Percentiles rank a stretch among this genome's conserved stretches.
phyloP scores from a whole-genome alignment of 2,797 vertebrate genomes.

The Halcyon leucocephala region DNA sequence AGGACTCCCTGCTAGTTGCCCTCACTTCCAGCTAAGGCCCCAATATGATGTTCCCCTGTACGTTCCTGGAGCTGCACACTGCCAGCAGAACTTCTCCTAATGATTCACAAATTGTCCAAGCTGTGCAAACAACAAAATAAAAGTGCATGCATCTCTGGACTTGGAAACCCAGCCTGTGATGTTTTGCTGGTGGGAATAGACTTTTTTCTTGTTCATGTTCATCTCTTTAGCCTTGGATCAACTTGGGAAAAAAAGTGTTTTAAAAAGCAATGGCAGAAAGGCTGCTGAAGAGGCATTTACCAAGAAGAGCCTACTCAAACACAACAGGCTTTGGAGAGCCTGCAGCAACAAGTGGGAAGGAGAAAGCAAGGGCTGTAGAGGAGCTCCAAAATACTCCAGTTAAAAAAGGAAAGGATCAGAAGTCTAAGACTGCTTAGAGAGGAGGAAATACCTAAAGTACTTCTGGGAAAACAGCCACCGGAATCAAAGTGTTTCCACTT shows the following conservation, averaged over 20 bases:
- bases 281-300: not conserved
- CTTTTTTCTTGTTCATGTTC: not conserved
- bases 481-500: not conserved
- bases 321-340: accelerated
- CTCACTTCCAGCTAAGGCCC: not conserved
- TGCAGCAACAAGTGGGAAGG: not conserved
- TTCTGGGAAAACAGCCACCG: slow-evolving; percentile 14
- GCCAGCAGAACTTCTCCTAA: not conserved
- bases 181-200: not conserved
- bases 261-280: not conserved
- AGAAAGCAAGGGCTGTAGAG: not conserved
- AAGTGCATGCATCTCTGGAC: accelerated
- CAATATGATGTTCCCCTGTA: not conserved
- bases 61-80: accelerated
- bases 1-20: not conserved
- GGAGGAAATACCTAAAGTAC: not conserved
- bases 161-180: not conserved
- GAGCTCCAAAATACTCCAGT: not conserved
- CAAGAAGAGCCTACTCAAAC: not conserved
- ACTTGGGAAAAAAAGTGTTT: not conserved
- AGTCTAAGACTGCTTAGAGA: not conserved
- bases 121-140: not conserved
- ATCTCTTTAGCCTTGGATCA: not conserved
- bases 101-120: not conserved
- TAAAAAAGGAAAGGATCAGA: not conserved